These are phyloP conservation scores for Enteromius viviparus DNA, from an alignment of 2,797 vertebrate genomes.

Conservation along the genomic window DNA sequence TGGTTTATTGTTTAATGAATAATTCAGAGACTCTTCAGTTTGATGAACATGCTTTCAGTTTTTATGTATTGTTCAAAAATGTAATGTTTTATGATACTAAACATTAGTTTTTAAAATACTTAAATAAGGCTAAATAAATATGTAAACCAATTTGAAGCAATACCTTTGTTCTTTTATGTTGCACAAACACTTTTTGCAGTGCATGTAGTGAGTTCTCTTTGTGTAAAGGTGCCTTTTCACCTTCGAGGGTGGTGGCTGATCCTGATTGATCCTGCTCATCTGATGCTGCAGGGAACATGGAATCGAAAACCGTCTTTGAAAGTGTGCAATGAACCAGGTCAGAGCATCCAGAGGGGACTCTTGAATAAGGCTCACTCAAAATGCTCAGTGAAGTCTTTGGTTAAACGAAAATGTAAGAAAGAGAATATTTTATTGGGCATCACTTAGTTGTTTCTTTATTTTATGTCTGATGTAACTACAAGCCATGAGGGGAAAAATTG, in stretches of 20 bases:
- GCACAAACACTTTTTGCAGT: neutral
- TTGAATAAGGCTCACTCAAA: neutral
- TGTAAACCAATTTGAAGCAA: neutral
- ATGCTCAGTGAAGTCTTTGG: neutral
- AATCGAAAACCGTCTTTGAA: slow-evolving; percentile 34
- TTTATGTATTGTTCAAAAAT: neutral
- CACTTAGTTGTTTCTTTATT: slow-evolving; percentile 3
- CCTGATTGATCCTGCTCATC: slow-evolving; percentile 32
- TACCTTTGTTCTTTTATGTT: neutral
- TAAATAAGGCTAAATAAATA: neutral
- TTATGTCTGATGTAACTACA: slow-evolving; percentile 18
- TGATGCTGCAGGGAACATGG: slow-evolving; percentile 15
- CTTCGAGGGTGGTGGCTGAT: slow-evolving; percentile 7
- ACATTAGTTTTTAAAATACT: neutral
- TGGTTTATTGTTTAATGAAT: neutral
- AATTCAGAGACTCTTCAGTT: neutral
- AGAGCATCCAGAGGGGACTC: slow-evolving; percentile 17
- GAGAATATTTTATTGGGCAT: neutral
- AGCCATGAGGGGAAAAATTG: neutral
- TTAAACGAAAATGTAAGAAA: neutral
- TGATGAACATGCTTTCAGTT: neutral
- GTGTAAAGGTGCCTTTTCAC: slow-evolving; percentile 21
- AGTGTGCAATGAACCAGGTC: slow-evolving; percentile 16
- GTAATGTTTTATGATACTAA: neutral
- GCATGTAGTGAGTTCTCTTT: neutral